Evolutionary conservation across 2,888 invertebrate genomes (phyloP), one percentile per base, ranked within the genome.

Genomic region (Philonicus albiceps): DNA sequence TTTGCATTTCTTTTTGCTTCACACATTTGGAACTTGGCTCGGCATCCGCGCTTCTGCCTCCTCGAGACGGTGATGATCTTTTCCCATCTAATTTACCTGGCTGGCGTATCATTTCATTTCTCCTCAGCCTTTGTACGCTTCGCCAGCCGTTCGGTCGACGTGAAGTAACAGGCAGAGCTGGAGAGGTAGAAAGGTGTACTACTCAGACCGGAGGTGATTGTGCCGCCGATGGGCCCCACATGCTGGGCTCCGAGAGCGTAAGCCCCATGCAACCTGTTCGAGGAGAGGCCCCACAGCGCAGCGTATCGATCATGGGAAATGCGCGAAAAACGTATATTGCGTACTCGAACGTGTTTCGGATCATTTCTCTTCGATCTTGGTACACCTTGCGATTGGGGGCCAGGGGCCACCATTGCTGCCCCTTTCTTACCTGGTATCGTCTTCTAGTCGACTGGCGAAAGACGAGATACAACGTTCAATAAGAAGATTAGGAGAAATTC

Each of bases 1-100:
- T 49, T 78, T 78, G 78, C 49, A 81, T 81, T 81, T 81, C 81
- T 81, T 81, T 81, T 81, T 78, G 78, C 78, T 78, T 78, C 49
- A 78, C 81, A 55, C 81, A 81, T 81, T 81, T 81, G 81, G 81
- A 81, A 81, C 34, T 81, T 34, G n/a, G 34, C 55, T 81, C 30
- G 55, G 81, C 55, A 55, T 81, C 81, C 53, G 55, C 53, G 55
- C 64, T n/a, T 55, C 81, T 55, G 55, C 55, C 64, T 81, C 34
- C 55, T 81, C 55, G 81, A 81, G 81, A 81, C 81, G 81, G 31
- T 19, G 81, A 34, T 64, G 31, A 81, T 81, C 81, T 53, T 34
- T 81, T 76, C 55, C 55, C 81, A 55, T 81, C 81, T 81, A 81
- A 81, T 81, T 81, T 81, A 81, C 81, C 81, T 64, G 81, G 34